These are phyloP conservation scores for Eurosta solidaginis DNA, from an alignment of 1,140 invertebrate genomes.

Conservation along the genomic window DNA sequence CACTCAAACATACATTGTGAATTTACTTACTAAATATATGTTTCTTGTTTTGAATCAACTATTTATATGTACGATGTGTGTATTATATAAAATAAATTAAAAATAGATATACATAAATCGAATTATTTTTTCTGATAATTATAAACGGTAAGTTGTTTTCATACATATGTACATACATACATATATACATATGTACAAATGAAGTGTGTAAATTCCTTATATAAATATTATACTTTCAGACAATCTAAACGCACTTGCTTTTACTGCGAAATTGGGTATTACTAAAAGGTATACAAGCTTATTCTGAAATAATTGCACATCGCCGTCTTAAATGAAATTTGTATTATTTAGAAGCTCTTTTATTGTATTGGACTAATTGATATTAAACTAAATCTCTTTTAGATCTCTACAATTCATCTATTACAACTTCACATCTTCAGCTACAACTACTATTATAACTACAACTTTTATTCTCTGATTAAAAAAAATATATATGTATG, in stretches of 20 bases:
- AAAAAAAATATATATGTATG: too few species aligned
- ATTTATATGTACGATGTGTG: not conserved
- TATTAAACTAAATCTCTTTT: constrained; percentile 31
- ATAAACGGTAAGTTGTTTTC: not conserved
- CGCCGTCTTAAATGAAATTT: not conserved
- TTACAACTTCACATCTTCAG: not conserved
- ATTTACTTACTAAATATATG: not conserved
- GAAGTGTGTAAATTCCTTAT: not conserved
- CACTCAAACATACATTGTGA: not conserved
- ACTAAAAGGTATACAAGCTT: too few species aligned
- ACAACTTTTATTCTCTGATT: too few species aligned
- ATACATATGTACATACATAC: not conserved
- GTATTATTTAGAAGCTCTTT: not conserved
- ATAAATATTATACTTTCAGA: not conserved
- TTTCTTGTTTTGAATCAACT: not conserved
- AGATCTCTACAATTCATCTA: constrained; percentile 21
- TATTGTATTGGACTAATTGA: constrained; percentile 8
- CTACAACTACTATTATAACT: not conserved
- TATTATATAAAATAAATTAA: constrained; percentile 36
- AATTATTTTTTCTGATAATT: not conserved
- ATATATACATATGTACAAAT: not conserved
- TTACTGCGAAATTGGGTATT: not conserved
- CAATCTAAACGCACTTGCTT: not conserved
- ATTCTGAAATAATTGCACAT: too few species aligned
- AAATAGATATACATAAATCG: not conserved